A percentile compares a stretch with the other conserved stretches of the same genome.
Conservation (phyloP, 2,888 invertebrate species). For the Slavum lentiscoides region DNA sequence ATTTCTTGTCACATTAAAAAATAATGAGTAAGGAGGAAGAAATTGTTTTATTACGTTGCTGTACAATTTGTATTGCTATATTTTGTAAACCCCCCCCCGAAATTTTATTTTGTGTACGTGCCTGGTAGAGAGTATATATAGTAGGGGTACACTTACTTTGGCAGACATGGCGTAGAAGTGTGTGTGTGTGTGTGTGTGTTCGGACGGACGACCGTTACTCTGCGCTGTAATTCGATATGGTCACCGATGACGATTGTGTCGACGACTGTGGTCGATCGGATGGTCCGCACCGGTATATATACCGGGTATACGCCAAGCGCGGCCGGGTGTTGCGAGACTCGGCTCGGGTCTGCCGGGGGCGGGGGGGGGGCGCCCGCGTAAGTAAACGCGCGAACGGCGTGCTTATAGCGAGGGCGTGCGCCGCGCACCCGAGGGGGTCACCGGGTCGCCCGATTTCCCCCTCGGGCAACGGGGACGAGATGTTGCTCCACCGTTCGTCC, state of each 20-base stretch:
- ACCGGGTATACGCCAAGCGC: too few relatives aligned
- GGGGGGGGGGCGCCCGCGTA: background rate
- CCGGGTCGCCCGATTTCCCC: conserved; percentile 30
- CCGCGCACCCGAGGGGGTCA: conserved; percentile 43
- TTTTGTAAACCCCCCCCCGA: too few relatives aligned
- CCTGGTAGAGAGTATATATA: too few relatives aligned
- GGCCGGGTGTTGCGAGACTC: background rate
- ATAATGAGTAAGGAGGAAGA: too few relatives aligned
- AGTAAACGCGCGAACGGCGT: background rate
- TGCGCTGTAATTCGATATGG: background rate
- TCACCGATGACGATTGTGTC: background rate
- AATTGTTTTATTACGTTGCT: too few relatives aligned
- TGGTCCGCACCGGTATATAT: conserved; percentile 30
- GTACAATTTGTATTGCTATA: too few relatives aligned
- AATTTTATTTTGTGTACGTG: too few relatives aligned
- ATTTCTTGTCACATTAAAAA: too few relatives aligned
- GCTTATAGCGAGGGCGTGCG: conserved; percentile 11
- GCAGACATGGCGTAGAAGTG: conserved; percentile 16
- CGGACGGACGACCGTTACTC: background rate
- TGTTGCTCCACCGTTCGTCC: background rate
- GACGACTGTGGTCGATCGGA: conserved; percentile 24
- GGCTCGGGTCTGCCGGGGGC: conserved; percentile 26
- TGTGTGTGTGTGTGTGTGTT: too few relatives aligned
- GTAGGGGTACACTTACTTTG: conserved; percentile 44
- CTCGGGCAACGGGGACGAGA: background rate